Percentiles rank a stretch among this genome's conserved stretches.
Evolutionary conservation across 2,888 invertebrate genomes (phyloP).

Genomic region (Mantis religiosa): DNA sequence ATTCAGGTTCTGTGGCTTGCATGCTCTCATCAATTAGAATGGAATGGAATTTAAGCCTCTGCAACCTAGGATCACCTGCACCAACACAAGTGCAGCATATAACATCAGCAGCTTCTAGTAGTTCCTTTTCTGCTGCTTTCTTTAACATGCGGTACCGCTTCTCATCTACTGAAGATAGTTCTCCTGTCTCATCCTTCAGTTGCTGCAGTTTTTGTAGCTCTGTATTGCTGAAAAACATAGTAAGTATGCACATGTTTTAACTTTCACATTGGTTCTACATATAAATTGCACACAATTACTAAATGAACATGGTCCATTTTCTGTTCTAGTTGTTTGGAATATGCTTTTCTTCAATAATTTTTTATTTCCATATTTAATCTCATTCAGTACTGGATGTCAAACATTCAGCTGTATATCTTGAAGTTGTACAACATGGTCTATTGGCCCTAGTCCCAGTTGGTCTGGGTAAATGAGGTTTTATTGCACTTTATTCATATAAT

Average conservation of each 20-base stretch:
- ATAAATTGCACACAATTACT: too few species aligned
- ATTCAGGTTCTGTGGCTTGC: slow-evolving; percentile 96
- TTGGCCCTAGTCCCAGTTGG: too few species aligned
- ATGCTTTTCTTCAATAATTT: background rate
- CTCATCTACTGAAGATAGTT: slow-evolving; percentile 92
- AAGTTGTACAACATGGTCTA: too few species aligned
- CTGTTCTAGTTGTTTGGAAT: too few species aligned
- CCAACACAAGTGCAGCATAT: slow-evolving; percentile 99
- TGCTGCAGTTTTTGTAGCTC: slow-evolving; percentile 94
- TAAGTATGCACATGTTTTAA: background rate
- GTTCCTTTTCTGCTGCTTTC: slow-evolving; percentile 83
- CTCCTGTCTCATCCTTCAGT: slow-evolving; percentile 96
- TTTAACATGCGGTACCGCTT: slow-evolving; percentile 87
- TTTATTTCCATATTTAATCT: too few species aligned
- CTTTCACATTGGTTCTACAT: too few species aligned
- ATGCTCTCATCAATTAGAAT: slow-evolving; percentile 96
- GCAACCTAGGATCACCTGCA: slow-evolving; percentile 93
- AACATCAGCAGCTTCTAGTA: slow-evolving; percentile 94
- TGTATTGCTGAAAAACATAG: slow-evolving; percentile 52
- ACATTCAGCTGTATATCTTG: too few species aligned
- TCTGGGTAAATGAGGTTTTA: too few species aligned
- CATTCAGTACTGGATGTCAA: too few species aligned
- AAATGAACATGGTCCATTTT: too few species aligned
- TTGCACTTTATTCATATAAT: too few species aligned
- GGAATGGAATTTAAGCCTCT: slow-evolving; percentile 89